Base-by-base conservation (phyloP, 2,888 invertebrate genomes). In the Dromius quadrimaculatus region DNA sequence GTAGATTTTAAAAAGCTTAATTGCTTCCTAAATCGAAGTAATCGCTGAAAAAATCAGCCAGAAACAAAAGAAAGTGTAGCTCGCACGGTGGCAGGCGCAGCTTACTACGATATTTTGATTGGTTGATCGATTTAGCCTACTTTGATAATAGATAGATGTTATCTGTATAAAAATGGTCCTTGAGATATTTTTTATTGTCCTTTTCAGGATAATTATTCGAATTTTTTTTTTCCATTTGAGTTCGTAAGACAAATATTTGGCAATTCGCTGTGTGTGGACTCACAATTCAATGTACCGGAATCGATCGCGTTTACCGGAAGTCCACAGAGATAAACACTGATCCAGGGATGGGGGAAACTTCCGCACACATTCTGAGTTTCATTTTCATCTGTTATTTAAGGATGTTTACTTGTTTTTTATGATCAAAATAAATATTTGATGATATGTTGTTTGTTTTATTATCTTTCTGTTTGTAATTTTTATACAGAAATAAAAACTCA, bases 401-500 rank as follows among this genome's bases (percentile, higher is more conserved):
- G 13, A 13, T 1, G 38, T 38, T n/a, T 38, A 9, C 6, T 28
- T 28, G 8, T 28, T 28, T 28, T 28, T 28, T 28, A 28, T n/a
- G n/a, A n/a, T n/a, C n/a, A n/a, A n/a, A n/a, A n/a, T n/a, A n/a
- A n/a, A n/a, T n/a, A 45, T 45, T 45, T 45, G 19, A 3, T 47
- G 15, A 22, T 28, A 28, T n/a, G n/a, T 22, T 3, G 23, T 1
- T n/a, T 19, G n/a, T 22, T 22, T 23, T 13, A 2, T 5, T n/a
- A n/a, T 47, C 4, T 22, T 11, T 2, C 20, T 20, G 13, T 47
- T 50, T 50, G 4, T 41, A 41, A 15, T 41, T 9, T 15, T 41
- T 13, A 15, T 15, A 15, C 41, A 41, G 15, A 15, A 36, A 36
- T 36, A 36, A 36, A n/a, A 11, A 41, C 78, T 75, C 76, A 82